Conservation (phyloP, 2,113 vertebrate genomes). For the Acanthochromis polyacanthus region DNA sequence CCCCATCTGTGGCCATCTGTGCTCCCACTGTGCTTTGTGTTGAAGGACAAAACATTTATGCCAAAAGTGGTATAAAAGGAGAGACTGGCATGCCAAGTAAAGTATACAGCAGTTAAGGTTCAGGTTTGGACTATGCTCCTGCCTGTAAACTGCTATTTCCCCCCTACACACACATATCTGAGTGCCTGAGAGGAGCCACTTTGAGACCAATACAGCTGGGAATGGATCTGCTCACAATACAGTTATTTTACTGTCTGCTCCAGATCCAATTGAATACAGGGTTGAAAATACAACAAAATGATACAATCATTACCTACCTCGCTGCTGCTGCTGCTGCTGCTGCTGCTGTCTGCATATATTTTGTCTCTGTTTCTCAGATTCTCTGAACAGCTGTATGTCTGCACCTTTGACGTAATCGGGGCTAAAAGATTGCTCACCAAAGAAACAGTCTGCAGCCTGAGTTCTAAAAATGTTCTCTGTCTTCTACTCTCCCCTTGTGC, state of each 20-base stretch:
- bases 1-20: conserved; percentile 85
- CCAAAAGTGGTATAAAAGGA: conserved; percentile 23
- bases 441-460: conserved; percentile 64
- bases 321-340: conserved; percentile 1
- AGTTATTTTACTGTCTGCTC: conserved; percentile 13
- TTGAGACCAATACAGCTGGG: conserved; percentile 59
- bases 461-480: conserved; percentile 74
- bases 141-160: conserved; percentile 32
- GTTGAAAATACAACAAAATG: conserved; percentile 44
- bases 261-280: conserved; percentile 32
- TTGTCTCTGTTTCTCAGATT: conserved; percentile 41
- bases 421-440: conserved; percentile 75
- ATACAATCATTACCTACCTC: conserved; percentile 49
- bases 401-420: conserved; percentile 71
- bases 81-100: conserved; percentile 24
- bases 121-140: conserved; percentile 7
- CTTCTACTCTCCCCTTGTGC: conserved; percentile 60
- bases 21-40: conserved; percentile 71
- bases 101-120: conserved; percentile 38
- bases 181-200: conserved; percentile 45
- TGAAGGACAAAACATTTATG: conserved; percentile 71
- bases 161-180: conserved; percentile 11
- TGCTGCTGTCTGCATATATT: conserved; percentile 33
- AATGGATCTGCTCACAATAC: conserved; percentile 51
- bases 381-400: conserved; percentile 70